These are phyloP conservation scores for Lasioglossum malachurum DNA, from an alignment of 2,888 invertebrate genomes.

Conservation along the genomic window DNA sequence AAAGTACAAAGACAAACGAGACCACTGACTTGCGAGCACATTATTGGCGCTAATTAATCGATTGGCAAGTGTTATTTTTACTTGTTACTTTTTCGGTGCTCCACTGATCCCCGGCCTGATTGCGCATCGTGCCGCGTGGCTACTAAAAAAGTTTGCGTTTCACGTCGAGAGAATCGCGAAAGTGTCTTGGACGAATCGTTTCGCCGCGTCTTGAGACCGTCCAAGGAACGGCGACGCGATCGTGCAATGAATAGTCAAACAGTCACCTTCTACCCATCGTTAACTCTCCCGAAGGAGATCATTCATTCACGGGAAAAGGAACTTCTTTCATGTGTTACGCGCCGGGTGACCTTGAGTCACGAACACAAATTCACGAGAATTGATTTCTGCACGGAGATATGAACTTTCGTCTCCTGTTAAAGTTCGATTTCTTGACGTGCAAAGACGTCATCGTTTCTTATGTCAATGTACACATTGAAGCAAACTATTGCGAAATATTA, in stretches of 20 bases:
- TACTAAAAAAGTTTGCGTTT: background rate
- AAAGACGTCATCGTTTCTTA: background rate
- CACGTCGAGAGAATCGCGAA: background rate
- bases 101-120: conserved; percentile 17
- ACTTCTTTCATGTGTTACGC: background rate
- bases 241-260: conserved; percentile 64
- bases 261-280: conserved; percentile 40
- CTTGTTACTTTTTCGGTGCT: conserved; percentile 33
- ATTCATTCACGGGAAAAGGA: conserved; percentile 35
- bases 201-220: conserved; percentile 6
- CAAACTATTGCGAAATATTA: no score
- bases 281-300: conserved; percentile 45
- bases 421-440: background rate
- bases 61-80: conserved; percentile 44
- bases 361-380: background rate
- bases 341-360: conserved; percentile 14
- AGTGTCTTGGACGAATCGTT: conserved; percentile 8
- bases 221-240: conserved; percentile 23
- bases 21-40: background rate
- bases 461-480: background rate
- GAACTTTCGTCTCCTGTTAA: no score
- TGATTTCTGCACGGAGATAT: background rate
- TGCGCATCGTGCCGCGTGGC: background rate
- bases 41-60: conserved; percentile 37
- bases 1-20: background rate